Base-by-base conservation (phyloP, 2,797 vertebrate genomes). In the Channa striata region DNA sequence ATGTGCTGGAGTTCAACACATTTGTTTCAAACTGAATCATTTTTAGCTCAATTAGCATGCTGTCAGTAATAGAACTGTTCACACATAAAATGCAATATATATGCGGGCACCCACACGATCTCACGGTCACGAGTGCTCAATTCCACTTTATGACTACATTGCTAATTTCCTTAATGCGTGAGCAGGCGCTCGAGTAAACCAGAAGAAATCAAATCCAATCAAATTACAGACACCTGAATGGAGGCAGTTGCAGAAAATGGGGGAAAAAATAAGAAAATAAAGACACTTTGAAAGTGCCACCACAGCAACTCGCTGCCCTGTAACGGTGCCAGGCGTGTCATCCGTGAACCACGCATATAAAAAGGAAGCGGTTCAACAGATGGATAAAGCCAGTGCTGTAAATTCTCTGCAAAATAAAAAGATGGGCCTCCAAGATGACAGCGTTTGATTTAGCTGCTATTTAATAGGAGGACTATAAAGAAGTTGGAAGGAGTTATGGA, bases 151-250 rank as follows among this genome's bases (percentile, higher is more conserved):
- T 50, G 52, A 80, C 69, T 62, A 19, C 17, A 6, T 19, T 16
- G 62, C 67, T 80, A 77, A 87, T 87, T 83, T 85, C 33, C 62
- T 60, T 78, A 85, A 85, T 61, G 83, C 50, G 2, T 48, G 62
- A 72, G 74, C 59, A n/a, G 65, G 8, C 25, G 34, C 58, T 65
- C 1, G 21, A 68, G 64, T 69, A 68, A 56, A 23, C 66, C 33
- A 25, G 48, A 63, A 57, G 68, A 62, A 77, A 65, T 77, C 66
- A 60, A 54, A 68, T 65, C 64, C 68, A 84, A 72, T 85, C 43
- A 10, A 78, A 71, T 68, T 64, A 78, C 49, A 63, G 67, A 72
- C 84, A 86, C 83, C 63, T 72, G 57, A 70, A 59, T 33, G 58
- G 60, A 54, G 9, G 49, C 9, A 51, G 20, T 57, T 21, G 43